Evolutionary conservation across 2,113 vertebrate species (phyloP), one percentile per base, ranked within the genome.

Genomic region (Pseudorectes ferrugineus): DNA sequence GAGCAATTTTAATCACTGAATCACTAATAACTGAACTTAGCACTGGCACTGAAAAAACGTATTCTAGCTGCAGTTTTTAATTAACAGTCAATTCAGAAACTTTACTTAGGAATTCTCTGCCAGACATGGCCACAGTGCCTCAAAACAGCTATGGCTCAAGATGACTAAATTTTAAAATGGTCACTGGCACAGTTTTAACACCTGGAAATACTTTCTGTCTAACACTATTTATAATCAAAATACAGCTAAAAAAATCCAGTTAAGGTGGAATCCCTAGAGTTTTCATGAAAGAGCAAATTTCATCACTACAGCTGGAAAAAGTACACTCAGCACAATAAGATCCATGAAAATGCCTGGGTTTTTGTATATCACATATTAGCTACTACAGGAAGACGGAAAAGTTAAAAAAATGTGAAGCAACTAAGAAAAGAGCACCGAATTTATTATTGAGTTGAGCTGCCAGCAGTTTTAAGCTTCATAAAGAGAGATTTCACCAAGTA

Each of bases 321-420:
- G 11, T 6, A 51, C 6, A 24, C 24, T 52, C 24, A 49, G 54
- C 21, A 33, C 2, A 55, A 8, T 12, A 80, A 36, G 9, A 63
- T 6, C 36, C 12, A 40, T 4, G 6, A n/a, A 75, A 67, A 87
- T 8, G 4, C 12, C 62, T 48, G 42, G 0, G 25, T 0, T 79
- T 76, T 66, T 26, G 10, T 9, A 6, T 19, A 54, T 45, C 49
- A 20, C 7, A 1, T 33, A 16, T 35, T 43, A 78, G 20, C 25
- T 51, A 55, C 48, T 14, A 22, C 3, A 58, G 28, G 15, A 63
- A 77, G 9, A 46, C 1, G 9, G 11, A 35, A 40, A 85, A 61
- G 23, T 42, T 66, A 7, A 24, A 36, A 36, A 81, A 63, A 85
- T 2, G 4, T 9, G 1, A 76, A 73, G 25, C 1, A 9, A 45